Percentiles rank a stretch among this genome's conserved stretches.
These are phyloP conservation scores for Halictus rubicundus DNA, from an alignment of 1,140 invertebrate genomes.

Conservation along the genomic window DNA sequence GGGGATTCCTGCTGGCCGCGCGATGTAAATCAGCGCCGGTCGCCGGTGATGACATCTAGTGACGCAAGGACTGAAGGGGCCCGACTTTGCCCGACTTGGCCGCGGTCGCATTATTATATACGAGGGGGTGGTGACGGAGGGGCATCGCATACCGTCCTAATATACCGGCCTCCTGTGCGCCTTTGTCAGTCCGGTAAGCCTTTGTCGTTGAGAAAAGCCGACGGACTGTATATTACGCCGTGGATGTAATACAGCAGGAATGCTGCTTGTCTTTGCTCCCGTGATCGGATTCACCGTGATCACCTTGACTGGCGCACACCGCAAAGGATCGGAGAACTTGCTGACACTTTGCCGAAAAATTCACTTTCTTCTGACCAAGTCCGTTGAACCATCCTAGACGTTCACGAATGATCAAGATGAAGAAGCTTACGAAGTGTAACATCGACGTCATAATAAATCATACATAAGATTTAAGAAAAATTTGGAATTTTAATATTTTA, in stretches of 20 bases:
- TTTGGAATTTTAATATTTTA: too few species aligned
- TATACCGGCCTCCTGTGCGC: constrained; percentile 64
- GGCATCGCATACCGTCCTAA: constrained; percentile 72
- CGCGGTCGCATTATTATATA: constrained; percentile 64
- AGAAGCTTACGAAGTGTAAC: too few species aligned
- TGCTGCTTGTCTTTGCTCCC: constrained; percentile 50
- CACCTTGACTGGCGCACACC: constrained; percentile 24
- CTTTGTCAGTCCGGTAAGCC: constrained; percentile 70
- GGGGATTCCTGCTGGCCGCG: constrained; percentile 51
- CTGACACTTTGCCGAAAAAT: too few species aligned
- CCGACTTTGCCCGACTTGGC: constrained; percentile 15
- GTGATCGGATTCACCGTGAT: constrained; percentile 18
- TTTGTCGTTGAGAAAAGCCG: constrained; percentile 74
- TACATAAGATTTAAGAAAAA: too few species aligned
- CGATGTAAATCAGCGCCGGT: constrained; percentile 69
- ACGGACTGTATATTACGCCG: constrained; percentile 75
- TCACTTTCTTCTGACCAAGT: too few species aligned
- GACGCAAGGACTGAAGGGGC: constrained; percentile 65
- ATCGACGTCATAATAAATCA: too few species aligned
- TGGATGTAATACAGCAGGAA: constrained; percentile 65
- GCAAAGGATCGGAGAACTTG: too few species aligned
- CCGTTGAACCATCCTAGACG: too few species aligned
- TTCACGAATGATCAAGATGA: too few species aligned
- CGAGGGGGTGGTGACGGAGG: constrained; percentile 16
- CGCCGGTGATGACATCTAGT: constrained; percentile 67